These are phyloP conservation scores for Spongilla lacustris DNA, from an alignment of 37 sponge, comb jelly and placozoan species.

Conservation along the genomic window DNA sequence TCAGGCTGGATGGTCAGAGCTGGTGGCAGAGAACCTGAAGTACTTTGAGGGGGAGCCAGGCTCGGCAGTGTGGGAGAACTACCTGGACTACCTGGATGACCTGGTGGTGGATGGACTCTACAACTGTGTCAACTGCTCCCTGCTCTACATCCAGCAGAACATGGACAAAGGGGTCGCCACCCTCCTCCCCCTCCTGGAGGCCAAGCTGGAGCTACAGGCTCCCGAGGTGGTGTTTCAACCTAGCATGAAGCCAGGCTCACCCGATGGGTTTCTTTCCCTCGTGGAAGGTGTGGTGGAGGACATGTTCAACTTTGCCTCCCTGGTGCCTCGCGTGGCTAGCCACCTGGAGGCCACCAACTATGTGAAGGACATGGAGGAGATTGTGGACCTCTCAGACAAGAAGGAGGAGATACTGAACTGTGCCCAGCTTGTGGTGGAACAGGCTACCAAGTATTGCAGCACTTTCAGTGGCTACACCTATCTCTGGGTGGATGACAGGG, in stretches of 20 bases:
- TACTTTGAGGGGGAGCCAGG: constrained; percentile 87
- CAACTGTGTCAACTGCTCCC: constrained; percentile 89
- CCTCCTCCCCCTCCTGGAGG: constrained; percentile 84
- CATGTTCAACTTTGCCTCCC: constrained; percentile 80
- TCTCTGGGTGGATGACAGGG: constrained; percentile 95
- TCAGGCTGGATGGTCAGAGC: constrained; percentile 76
- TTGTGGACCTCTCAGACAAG: constrained; percentile 92
- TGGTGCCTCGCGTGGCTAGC: constrained; percentile 93
- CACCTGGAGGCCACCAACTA: constrained; percentile 89
- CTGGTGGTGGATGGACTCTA: constrained; percentile 96
- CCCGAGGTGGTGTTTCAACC: constrained; percentile 94
- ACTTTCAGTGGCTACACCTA: constrained; percentile 85
- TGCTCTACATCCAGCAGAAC: constrained; percentile 87
- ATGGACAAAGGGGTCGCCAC: constrained; percentile 69
- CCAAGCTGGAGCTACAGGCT: constrained; percentile 92
- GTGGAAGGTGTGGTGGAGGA: constrained; percentile 92
- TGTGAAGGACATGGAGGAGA: constrained; percentile 66
- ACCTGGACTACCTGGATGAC: constrained; percentile 96
- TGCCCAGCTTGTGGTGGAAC: constrained; percentile 40
- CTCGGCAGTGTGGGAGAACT: constrained; percentile 85
- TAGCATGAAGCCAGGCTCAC: constrained; percentile 82
- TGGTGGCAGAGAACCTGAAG: constrained; percentile 77
- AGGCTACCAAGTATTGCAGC: constrained; percentile 66
- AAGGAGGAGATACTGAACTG: constrained; percentile 80
- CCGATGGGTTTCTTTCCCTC: constrained; percentile 81